Percentiles rank a stretch among this genome's conserved stretches.
Evolutionary conservation across 2,888 invertebrate species (phyloP).

Genomic region (Athalia cordata): DNA sequence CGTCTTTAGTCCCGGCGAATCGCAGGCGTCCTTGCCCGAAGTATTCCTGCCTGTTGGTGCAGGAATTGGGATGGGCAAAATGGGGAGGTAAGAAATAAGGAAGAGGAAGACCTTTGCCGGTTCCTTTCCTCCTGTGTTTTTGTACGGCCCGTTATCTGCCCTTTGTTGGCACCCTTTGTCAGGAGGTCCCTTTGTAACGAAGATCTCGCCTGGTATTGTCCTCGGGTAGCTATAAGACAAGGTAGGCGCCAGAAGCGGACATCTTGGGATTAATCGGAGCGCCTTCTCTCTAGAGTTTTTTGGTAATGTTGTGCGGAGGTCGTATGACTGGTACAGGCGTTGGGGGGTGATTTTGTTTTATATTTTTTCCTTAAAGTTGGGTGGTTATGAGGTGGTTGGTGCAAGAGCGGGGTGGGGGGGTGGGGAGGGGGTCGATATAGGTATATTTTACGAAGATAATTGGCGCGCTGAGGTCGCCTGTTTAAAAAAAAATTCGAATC

Average conservation of each 20-base stretch:
- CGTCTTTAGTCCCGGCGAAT: too few species aligned
- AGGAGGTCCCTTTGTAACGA: slow-evolving; percentile 57
- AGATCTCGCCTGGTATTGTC: slow-evolving; percentile 51
- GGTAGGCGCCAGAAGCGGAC: slow-evolving; percentile 33
- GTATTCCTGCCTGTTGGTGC: too few species aligned
- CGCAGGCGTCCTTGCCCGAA: too few species aligned
- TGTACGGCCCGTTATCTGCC: slow-evolving; percentile 67
- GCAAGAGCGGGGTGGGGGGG: background rate
- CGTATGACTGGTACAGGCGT: background rate
- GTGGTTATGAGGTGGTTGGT: background rate
- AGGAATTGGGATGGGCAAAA: background rate
- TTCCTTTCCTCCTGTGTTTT: slow-evolving; percentile 59
- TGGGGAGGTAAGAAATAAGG: background rate
- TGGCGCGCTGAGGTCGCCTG: slow-evolving; percentile 54
- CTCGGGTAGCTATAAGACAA: slow-evolving; percentile 42
- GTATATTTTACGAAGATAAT: slow-evolving; percentile 41
- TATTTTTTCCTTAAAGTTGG: too few species aligned
- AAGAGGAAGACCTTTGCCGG: slow-evolving; percentile 43
- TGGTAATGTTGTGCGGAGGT: slow-evolving; percentile 14
- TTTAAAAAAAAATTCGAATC: slow-evolving; percentile 67
- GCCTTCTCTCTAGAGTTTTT: background rate
- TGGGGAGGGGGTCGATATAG: slow-evolving; percentile 38
- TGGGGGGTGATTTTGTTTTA: too few species aligned
- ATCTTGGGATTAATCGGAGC: slow-evolving; percentile 42
- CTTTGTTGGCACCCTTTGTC: slow-evolving; percentile 70